A percentile compares a stretch with the other conserved stretches of the same genome.
These are phyloP conservation scores for Oncorhynchus gorbuscha DNA, from an alignment of 2,113 vertebrate species.

Conservation along the genomic window DNA sequence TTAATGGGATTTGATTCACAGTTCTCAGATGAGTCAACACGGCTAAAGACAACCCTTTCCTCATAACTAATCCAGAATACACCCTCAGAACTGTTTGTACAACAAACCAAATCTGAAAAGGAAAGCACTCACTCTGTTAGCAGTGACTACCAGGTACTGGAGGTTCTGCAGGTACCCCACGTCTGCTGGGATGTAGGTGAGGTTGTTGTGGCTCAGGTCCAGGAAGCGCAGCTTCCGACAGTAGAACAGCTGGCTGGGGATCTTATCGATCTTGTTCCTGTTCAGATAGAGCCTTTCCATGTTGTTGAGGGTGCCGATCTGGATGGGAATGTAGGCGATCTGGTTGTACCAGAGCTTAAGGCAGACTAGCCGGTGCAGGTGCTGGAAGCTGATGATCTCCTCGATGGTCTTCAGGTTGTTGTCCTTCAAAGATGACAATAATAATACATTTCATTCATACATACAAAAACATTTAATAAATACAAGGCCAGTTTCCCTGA, in stretches of 20 bases:
- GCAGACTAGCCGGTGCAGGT: conserved; percentile 94
- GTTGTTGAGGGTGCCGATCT: conserved; percentile 93
- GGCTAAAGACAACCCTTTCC: no score
- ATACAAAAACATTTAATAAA: no score
- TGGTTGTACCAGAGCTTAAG: conserved; percentile 99
- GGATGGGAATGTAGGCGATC: conserved; percentile 98
- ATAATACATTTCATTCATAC: no score
- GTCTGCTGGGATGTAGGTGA: conserved; percentile 87
- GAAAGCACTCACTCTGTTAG: conserved; percentile 86
- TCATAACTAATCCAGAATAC: background rate
- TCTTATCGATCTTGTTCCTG: conserved; percentile 97
- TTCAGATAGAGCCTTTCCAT: conserved; percentile 96
- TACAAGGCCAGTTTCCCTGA: no score
- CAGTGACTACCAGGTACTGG: conserved; percentile 93
- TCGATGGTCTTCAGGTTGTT: conserved; percentile 99
- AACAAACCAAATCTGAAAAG: background rate
- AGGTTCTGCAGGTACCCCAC: conserved; percentile 92
- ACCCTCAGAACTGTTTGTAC: no score
- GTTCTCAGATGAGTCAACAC: background rate
- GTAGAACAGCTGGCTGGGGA: conserved; percentile 93
- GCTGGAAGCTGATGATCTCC: conserved; percentile 99
- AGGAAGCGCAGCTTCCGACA: conserved; percentile 93
- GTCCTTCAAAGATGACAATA: conserved; percentile 75
- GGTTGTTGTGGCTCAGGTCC: conserved; percentile 97
- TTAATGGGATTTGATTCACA: background rate